Evolutionary conservation across 2,888 invertebrate species (phyloP).

Genomic region (Conops quadrifasciatus): DNA sequence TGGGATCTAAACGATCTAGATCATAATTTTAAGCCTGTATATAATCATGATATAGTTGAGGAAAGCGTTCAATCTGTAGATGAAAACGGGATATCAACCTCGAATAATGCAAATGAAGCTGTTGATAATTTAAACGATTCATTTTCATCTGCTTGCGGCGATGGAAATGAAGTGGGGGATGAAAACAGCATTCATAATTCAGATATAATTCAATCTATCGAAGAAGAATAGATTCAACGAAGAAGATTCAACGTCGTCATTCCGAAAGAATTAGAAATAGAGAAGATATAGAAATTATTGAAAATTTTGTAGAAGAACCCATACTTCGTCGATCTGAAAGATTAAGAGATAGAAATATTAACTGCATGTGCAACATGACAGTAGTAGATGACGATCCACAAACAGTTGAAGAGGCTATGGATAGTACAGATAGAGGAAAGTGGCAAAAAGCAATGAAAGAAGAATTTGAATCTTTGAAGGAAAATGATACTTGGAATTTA

Average conservation of each 20-base stretch:
- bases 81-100: too few relatives aligned
- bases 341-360: neutral
- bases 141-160: too few relatives aligned
- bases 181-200: neutral
- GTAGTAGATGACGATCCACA: conserved; percentile 6
- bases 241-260: neutral
- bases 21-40: too few relatives aligned
- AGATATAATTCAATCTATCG: neutral
- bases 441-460: conserved; percentile 26
- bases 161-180: neutral
- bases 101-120: too few relatives aligned
- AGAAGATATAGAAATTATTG: neutral
- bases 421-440: neutral
- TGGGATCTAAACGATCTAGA: too few relatives aligned
- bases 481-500: conserved; percentile 24
- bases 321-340: neutral
- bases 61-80: too few relatives aligned
- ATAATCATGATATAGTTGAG: too few relatives aligned
- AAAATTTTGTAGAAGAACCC: too few relatives aligned
- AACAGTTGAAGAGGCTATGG: conserved; percentile 30
- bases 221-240: neutral
- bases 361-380: neutral
- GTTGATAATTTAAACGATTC: too few relatives aligned
- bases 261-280: too few relatives aligned
- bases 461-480: conserved; percentile 18